Base-by-base conservation (phyloP, 2,113 vertebrate genomes). In the Cnemophilus loriae region DNA sequence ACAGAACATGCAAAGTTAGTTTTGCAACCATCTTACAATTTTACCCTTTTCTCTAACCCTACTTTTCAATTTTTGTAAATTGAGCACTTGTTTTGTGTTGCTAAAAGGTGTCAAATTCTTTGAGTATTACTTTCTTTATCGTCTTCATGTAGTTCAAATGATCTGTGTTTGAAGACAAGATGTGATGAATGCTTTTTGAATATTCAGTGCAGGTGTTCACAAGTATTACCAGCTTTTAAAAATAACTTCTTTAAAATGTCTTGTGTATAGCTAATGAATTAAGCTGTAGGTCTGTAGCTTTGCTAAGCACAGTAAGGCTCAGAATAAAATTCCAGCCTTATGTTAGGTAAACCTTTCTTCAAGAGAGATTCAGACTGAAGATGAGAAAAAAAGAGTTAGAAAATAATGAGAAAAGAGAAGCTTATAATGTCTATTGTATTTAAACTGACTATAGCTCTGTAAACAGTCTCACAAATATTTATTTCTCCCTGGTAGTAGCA, bases 51-150 rank as follows among this genome's bases (percentile, higher is more conserved):
- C 64, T 61, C 49, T 92, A 96, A 82, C 28, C 56, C 27, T 84
- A 57, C 49, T 74, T 97, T 92, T 93, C 35, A 91, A 13, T 74
- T 78, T 88, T 95, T 96, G 59, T 89, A 97, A 94, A 89, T 91
- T 63, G 89, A 97, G 84, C 77, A 88, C 11, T 56, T 90, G 49
- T 85, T 95, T 97, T 96, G 95, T 94, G 50, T 83, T 89, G 46
- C 55, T 97, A 85, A 84, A 96, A 96, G 23, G 23, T 95, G 65
- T 75, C 83, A 87, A 56, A 49, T 93, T 93, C 87, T 96, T 95
- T 33, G 12, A 95, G 65, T 91, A 94, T 88, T 70, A 49, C 16
- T 78, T 87, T 91, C 33, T 89, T 97, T 95, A 70, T 65, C 39
- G 7, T 70, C 47, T 82, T 95, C 44, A 42, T 87, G 52, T 53